Evolutionary conservation across 1,140 invertebrate species (phyloP).

Genomic region (Microplitis demolitor): DNA sequence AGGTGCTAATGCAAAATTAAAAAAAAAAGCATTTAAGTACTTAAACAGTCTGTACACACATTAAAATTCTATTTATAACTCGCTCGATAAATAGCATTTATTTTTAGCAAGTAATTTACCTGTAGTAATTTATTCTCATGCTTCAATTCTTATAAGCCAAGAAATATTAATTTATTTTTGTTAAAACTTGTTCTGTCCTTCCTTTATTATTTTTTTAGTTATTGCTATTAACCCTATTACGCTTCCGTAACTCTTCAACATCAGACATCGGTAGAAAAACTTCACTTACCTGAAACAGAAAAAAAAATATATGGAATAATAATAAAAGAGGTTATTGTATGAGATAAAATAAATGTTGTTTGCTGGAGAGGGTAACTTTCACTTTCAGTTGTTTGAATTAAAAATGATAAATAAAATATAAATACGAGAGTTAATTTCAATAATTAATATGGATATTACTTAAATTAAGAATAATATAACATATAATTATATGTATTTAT

Average conservation of each 20-base stretch:
- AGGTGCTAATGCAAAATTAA: too few relatives aligned
- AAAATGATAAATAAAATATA: not conserved
- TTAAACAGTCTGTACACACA: conserved; percentile 31
- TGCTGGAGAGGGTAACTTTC: not conserved
- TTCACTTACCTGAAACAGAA: not conserved
- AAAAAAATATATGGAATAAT: not conserved
- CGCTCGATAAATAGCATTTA: conserved; percentile 58
- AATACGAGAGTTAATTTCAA: not conserved
- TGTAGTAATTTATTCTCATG: conserved; percentile 4
- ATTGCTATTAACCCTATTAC: not conserved
- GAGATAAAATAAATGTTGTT: not conserved
- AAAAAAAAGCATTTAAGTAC: conserved; percentile 19
- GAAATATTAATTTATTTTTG: too few relatives aligned
- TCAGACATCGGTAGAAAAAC: not conserved
- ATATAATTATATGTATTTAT: too few relatives aligned
- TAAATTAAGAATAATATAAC: too few relatives aligned
- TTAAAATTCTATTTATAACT: conserved; percentile 53
- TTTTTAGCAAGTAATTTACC: conserved; percentile 46
- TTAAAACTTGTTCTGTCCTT: too few relatives aligned
- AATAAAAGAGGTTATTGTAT: not conserved
- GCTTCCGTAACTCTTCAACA: not conserved
- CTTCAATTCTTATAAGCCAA: not conserved
- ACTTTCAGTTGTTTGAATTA: not conserved
- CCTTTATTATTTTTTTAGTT: not conserved
- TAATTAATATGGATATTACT: too few relatives aligned